Evolutionary conservation across 1,140 invertebrate genomes (phyloP).

Genomic region (Drosophila carrolli): DNA sequence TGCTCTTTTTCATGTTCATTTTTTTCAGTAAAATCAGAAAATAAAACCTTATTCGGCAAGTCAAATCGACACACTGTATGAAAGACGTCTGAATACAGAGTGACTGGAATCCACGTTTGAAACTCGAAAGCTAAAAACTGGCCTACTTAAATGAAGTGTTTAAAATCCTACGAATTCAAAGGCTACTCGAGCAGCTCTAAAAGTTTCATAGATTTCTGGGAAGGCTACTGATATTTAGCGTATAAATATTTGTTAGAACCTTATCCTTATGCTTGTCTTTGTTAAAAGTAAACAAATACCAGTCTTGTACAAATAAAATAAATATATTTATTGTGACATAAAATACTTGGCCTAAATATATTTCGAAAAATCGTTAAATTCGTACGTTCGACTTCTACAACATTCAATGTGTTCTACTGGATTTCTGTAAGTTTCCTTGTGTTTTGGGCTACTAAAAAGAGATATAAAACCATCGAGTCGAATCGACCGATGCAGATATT

Average conservation of each 20-base stretch:
- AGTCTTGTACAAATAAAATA: conserved; percentile 14
- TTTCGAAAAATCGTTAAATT: conserved; percentile 46
- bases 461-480: conserved; percentile 11
- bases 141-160: too few species aligned
- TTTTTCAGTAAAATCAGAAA: too few species aligned
- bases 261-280: background rate
- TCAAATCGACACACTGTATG: too few species aligned
- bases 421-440: conserved; percentile 11
- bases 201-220: too few species aligned
- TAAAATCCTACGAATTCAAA: too few species aligned
- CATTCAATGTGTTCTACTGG: conserved; percentile 41
- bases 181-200: too few species aligned
- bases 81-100: too few species aligned
- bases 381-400: conserved; percentile 29
- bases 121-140: too few species aligned
- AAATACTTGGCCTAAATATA: conserved; percentile 39
- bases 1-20: background rate
- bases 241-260: too few species aligned
- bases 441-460: conserved; percentile 19
- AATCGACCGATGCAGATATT: conserved; percentile 3
- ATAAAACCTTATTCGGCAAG: too few species aligned
- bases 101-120: too few species aligned
- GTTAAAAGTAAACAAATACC: conserved; percentile 11
- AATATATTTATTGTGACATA: conserved; percentile 43
- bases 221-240: too few species aligned